Evolutionary conservation across 2,888 invertebrate species (phyloP).

Genomic region (Tenodera sinensis): DNA sequence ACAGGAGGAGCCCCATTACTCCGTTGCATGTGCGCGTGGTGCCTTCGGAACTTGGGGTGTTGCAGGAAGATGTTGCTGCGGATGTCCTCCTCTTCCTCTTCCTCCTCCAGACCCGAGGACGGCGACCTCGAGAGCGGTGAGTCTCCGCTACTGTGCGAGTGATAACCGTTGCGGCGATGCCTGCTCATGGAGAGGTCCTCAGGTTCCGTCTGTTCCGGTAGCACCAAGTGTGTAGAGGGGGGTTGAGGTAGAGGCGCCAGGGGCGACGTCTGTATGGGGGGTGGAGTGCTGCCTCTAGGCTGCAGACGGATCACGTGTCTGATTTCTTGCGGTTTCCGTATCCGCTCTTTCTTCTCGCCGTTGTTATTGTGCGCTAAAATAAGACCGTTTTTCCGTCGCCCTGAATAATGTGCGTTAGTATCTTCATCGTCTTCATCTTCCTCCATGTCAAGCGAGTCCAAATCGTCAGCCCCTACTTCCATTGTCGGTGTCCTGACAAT

Average conservation of each 20-base stretch:
- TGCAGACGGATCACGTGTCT: conserved; percentile 44
- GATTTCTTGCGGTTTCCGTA: conserved; percentile 49
- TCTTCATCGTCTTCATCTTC: conserved; percentile 2
- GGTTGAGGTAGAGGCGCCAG: conserved; percentile 47
- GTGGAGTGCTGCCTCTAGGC: conserved; percentile 39
- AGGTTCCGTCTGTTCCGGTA: conserved; percentile 86
- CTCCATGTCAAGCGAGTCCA: conserved; percentile 31
- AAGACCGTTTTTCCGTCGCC: neutral
- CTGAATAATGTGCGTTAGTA: neutral
- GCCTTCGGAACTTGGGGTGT: conserved; percentile 37
- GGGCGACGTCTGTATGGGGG: conserved; percentile 45
- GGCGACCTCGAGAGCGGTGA: conserved; percentile 46
- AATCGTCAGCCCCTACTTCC: conserved; percentile 36
- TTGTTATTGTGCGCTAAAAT: conserved; percentile 32
- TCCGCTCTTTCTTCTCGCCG: conserved; percentile 26
- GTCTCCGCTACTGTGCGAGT: conserved; percentile 49
- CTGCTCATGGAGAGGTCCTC: conserved; percentile 75
- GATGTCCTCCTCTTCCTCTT: conserved; percentile 53
- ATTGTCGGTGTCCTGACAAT: conserved; percentile 41
- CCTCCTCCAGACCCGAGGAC: conserved; percentile 47
- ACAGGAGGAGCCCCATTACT: conserved; percentile 22
- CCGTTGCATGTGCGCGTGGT: conserved; percentile 14
- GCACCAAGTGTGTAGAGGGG: conserved; percentile 44
- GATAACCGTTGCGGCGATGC: neutral
- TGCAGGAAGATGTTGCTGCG: conserved; percentile 51